These are phyloP conservation scores for Cyrtorhinus lividipennis DNA, from an alignment of 1,140 invertebrate species.

Conservation along the genomic window DNA sequence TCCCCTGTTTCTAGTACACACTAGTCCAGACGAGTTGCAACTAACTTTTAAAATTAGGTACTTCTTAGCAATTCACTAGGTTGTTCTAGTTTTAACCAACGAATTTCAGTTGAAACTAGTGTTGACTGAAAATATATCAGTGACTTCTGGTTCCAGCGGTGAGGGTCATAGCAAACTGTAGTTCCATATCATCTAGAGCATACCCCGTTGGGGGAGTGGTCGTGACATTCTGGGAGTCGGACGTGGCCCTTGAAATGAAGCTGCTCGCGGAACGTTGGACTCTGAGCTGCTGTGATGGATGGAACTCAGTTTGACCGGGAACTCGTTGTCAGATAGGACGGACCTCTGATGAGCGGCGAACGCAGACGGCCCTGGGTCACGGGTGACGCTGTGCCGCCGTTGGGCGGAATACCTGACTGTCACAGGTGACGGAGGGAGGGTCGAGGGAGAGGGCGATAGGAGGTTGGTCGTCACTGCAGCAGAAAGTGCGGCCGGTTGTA, in stretches of 20 bases:
- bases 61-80: too few species aligned
- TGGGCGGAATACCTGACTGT: background rate
- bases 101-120: too few species aligned
- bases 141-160: too few species aligned
- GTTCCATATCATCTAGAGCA: too few species aligned
- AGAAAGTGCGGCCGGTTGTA: background rate
- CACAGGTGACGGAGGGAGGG: background rate
- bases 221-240: background rate
- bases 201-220: background rate
- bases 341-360: constrained; percentile 6
- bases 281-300: constrained; percentile 43
- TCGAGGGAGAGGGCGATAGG: background rate
- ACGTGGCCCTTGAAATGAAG: constrained; percentile 11
- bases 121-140: too few species aligned
- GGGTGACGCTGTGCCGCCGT: background rate
- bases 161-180: too few species aligned
- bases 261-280: constrained; percentile 26
- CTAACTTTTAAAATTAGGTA: too few species aligned
- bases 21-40: too few species aligned
- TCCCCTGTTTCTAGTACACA: too few species aligned
- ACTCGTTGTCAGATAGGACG: constrained; percentile 9
- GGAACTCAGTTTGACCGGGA: constrained; percentile 32
- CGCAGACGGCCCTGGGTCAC: background rate
- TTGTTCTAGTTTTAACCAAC: too few species aligned
- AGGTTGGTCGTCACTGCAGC: background rate